Conservation (phyloP, 2,113 vertebrate species). For the Propithecus coquereli region DNA sequence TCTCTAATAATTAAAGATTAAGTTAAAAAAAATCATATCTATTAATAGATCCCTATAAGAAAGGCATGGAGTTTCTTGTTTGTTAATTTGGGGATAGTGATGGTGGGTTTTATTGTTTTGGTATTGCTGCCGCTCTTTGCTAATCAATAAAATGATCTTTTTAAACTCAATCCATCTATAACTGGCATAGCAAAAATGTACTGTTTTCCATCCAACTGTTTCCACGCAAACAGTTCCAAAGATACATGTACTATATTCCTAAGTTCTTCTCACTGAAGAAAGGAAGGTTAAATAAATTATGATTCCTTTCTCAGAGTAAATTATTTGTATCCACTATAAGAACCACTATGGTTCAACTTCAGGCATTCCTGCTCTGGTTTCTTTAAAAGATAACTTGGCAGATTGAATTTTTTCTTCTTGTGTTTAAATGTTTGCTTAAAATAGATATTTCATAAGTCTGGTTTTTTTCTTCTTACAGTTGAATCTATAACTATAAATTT, state of each 20-base stretch:
- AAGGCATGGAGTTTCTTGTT: background rate
- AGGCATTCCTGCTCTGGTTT: slow-evolving; percentile 51
- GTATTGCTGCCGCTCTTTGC: background rate
- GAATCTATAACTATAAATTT: background rate
- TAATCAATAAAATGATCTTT: background rate
- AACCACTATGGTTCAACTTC: slow-evolving; percentile 59
- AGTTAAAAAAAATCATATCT: too few species aligned
- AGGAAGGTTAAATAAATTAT: slow-evolving; percentile 75
- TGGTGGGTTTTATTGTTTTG: background rate
- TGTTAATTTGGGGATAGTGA: background rate
- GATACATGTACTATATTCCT: slow-evolving; percentile 58
- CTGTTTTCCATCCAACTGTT: slow-evolving; percentile 42
- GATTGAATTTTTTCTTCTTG: slow-evolving; percentile 63
- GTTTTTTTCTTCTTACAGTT: slow-evolving; percentile 30
- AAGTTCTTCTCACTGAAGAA: slow-evolving; percentile 74
- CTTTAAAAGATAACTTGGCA: slow-evolving; percentile 58
- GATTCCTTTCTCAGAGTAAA: slow-evolving; percentile 67
- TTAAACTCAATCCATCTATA: background rate
- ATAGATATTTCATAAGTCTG: background rate
- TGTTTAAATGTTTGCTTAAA: slow-evolving; percentile 51
- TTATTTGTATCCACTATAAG: slow-evolving; percentile 60
- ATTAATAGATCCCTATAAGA: background rate
- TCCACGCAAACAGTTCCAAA: slow-evolving; percentile 66
- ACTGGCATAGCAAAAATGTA: slow-evolving; percentile 45
- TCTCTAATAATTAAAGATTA: too few species aligned